Conservation (phyloP, 2,113 vertebrate species). For the Baryphthengus martii region DNA sequence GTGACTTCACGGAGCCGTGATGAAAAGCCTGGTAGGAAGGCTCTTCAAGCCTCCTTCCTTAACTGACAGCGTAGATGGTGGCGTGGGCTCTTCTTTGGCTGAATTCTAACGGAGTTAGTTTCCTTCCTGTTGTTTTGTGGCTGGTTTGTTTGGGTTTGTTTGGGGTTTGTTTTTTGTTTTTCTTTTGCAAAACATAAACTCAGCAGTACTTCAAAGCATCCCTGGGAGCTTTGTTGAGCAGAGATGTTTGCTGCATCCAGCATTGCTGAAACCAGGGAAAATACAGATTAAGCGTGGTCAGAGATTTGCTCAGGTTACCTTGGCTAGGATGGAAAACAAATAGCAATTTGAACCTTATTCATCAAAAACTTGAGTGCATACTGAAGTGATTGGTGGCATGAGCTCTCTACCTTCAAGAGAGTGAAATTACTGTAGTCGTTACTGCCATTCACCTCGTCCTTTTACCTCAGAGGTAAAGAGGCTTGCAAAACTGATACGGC, state of each 20-base stretch:
- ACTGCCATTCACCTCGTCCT: background rate
- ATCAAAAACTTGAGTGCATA: background rate
- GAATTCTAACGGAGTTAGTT: background rate
- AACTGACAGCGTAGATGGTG: background rate
- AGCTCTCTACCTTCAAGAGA: background rate
- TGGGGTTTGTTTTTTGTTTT: too few relatives aligned
- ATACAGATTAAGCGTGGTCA: background rate
- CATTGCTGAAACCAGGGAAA: background rate
- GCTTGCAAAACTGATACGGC: background rate
- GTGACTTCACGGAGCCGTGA: rapidly evolving
- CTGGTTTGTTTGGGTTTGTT: background rate
- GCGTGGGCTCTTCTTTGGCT: background rate
- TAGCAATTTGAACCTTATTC: background rate
- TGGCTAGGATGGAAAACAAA: background rate
- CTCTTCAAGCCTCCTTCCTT: background rate
- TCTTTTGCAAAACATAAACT: background rate
- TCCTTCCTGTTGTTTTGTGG: background rate
- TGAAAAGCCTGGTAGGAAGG: background rate
- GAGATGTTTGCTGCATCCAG: background rate
- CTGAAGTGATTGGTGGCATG: background rate
- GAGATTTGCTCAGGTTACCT: background rate
- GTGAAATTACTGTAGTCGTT: background rate
- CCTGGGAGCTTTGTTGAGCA: background rate
- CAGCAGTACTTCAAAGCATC: background rate
- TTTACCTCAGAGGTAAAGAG: background rate